A percentile compares a stretch with the other conserved stretches of the same genome.
Conservation (phyloP, 2,113 vertebrate species). For the Engraulis encrasicolus region DNA sequence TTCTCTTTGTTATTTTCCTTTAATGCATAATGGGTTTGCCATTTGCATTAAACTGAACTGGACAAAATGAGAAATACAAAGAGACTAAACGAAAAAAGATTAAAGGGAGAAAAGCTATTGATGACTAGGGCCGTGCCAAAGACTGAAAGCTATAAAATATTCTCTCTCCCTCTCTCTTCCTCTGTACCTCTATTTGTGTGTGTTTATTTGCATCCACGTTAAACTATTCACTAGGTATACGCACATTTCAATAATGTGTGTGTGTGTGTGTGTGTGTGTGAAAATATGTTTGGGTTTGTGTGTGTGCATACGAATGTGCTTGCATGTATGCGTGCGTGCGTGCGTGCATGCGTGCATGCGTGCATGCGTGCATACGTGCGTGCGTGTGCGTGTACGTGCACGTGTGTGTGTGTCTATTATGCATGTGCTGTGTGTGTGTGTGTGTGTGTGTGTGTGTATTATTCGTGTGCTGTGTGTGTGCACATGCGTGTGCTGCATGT, state of each 20-base stretch:
- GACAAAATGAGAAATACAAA: not conserved
- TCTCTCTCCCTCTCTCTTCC: not conserved
- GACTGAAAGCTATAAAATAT: not conserved
- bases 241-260: no score
- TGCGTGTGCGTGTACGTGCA: not conserved
- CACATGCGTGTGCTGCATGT: not conserved
- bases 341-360: conserved; percentile 13
- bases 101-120: not conserved
- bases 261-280: not conserved
- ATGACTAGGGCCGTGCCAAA: not conserved
- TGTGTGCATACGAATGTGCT: no score
- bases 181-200: not conserved
- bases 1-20: not conserved
- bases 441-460: conserved; percentile 19
- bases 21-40: not conserved
- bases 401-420: conserved; percentile 55
- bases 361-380: not conserved
- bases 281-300: not conserved
- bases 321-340: conserved; percentile 11
- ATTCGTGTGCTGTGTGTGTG: not conserved
- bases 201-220: not conserved
- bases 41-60: not conserved
- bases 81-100: not conserved
- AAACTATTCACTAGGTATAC: not conserved
- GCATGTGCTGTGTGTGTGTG: conserved; percentile 66